phyloP scores from a whole-genome alignment of 1,140 invertebrate species.

The Drosophila oshimai region DNA sequence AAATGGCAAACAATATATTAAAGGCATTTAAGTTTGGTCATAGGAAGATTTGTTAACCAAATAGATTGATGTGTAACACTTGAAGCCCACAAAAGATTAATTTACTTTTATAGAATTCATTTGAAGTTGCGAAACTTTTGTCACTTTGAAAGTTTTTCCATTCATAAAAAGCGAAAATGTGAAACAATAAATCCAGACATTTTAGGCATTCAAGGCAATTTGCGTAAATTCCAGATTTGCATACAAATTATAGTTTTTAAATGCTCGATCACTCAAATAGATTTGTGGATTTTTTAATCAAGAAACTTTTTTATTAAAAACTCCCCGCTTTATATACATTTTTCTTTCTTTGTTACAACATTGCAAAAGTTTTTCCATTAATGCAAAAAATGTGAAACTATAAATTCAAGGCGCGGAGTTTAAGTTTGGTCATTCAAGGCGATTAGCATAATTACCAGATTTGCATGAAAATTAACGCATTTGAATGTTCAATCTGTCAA shows the following conservation, averaged over 20 bases:
- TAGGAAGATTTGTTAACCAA: not conserved
- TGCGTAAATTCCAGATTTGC: slow-evolving; percentile 37
- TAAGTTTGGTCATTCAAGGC: not conserved
- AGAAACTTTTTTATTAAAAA: not conserved
- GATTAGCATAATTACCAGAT: slow-evolving; percentile 19
- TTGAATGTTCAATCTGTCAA: slow-evolving; percentile 28
- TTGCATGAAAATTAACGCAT: slow-evolving; percentile 14
- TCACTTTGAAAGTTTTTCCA: not conserved
- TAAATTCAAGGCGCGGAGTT: slow-evolving; percentile 8
- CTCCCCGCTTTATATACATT: slow-evolving; percentile 3
- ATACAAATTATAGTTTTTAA: slow-evolving; percentile 44
- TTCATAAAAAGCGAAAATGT: slow-evolving; percentile 1
- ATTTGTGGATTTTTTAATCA: slow-evolving; percentile 1
- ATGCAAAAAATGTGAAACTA: slow-evolving; percentile 34
- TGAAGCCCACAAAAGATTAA: not conserved
- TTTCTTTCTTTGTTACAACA: slow-evolving; percentile 16
- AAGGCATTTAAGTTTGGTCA: not conserved
- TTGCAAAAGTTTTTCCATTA: slow-evolving; percentile 34
- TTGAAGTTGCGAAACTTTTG: too few relatives aligned
- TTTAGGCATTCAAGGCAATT: slow-evolving; percentile 10
- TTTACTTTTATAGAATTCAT: not conserved
- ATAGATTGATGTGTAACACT: not conserved
- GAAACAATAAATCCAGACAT: slow-evolving; percentile 1
- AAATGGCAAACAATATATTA: not conserved
- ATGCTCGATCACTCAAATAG: slow-evolving; percentile 15